Conservation (phyloP, 2,888 invertebrate genomes). For the Willowsia nigromaculata region DNA sequence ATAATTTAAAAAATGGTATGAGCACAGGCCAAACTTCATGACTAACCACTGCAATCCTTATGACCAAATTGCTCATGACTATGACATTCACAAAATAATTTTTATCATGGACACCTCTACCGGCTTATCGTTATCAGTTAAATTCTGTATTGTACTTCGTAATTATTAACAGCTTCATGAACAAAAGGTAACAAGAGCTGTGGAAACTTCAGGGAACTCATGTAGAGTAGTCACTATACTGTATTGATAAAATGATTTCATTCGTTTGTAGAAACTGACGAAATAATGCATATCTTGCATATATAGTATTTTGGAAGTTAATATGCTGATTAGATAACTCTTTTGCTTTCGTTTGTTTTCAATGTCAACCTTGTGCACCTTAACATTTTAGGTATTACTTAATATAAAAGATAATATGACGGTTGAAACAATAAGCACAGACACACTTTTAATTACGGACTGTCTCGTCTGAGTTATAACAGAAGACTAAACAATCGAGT, state of each 20-base stretch:
- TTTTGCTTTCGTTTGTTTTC: conserved; percentile 47
- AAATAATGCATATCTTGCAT: background rate
- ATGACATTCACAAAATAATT: conserved; percentile 35
- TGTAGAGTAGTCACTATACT: background rate
- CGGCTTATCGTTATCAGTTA: conserved; percentile 16
- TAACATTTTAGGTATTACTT: conserved; percentile 27
- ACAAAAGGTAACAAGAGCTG: background rate
- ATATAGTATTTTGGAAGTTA: background rate
- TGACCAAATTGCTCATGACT: conserved; percentile 12
- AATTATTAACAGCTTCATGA: background rate
- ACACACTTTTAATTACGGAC: background rate
- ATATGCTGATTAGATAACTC: conserved; percentile 53
- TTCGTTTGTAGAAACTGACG: background rate
- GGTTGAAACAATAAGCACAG: background rate
- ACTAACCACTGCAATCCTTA: background rate
- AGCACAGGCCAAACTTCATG: background rate
- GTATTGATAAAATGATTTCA: too few relatives aligned
- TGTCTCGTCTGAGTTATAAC: background rate
- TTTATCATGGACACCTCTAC: background rate
- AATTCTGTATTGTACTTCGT: background rate
- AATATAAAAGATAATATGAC: background rate
- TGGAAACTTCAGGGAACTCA: background rate
- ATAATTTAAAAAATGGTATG: conserved; percentile 4
- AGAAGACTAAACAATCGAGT: background rate
- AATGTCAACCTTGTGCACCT: conserved; percentile 53